These are phyloP conservation scores for Aspiorhynchus laticeps DNA, from an alignment of 2,113 vertebrate genomes.

Conservation along the genomic window DNA sequence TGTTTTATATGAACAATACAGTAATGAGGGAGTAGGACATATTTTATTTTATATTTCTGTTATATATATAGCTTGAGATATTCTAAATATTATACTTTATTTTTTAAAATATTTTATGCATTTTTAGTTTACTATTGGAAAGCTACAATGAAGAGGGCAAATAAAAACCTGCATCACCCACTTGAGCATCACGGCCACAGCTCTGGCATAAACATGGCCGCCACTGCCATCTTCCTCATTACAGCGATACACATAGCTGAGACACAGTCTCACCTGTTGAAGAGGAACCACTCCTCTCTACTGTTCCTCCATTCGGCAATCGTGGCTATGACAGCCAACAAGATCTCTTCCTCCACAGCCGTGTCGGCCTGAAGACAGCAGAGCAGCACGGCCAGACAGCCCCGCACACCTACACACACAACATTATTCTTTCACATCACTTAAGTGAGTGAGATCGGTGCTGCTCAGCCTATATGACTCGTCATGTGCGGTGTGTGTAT, in stretches of 20 bases:
- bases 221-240: neutral
- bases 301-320: constrained; percentile 88
- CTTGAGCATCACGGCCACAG: neutral
- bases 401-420: constrained; percentile 81
- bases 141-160: neutral
- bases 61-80: too few species aligned
- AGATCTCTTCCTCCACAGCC: constrained; percentile 78
- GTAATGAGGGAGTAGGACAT: neutral
- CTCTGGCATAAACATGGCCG: neutral
- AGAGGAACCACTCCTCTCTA: constrained; percentile 88
- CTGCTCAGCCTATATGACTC: neutral
- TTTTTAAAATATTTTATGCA: neutral
- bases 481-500: neutral
- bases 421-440: constrained; percentile 9
- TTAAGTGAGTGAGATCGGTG: neutral
- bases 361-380: constrained; percentile 81
- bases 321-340: constrained; percentile 82
- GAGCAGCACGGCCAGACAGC: constrained; percentile 86
- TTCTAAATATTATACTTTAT: too few species aligned
- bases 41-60: neutral
- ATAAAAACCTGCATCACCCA: neutral
- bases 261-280: constrained; percentile 76
- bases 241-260: neutral
- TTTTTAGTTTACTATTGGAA: neutral
- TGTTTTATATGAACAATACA: neutral